These are phyloP conservation scores for Etheostoma perlongum DNA, from an alignment of 2,797 vertebrate species.

Conservation along the genomic window DNA sequence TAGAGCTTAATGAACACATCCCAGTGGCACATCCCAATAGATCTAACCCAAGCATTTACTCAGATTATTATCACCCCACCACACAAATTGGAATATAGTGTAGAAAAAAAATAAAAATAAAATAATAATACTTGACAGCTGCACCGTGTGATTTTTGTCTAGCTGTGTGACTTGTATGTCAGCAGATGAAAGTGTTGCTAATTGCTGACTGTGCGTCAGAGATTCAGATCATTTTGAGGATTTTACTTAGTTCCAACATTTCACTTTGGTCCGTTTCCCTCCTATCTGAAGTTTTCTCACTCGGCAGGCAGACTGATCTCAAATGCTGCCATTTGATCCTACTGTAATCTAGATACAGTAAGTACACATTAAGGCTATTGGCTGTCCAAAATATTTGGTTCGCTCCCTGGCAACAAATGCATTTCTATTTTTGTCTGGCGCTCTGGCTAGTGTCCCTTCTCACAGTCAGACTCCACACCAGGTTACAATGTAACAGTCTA, in stretches of 20 bases:
- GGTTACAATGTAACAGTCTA: conserved; percentile 37
- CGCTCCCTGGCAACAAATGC: conserved; percentile 74
- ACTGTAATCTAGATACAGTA: conserved; percentile 49
- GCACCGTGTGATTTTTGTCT: not conserved
- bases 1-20: too few species aligned
- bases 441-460: conserved; percentile 23
- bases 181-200: conserved; percentile 25
- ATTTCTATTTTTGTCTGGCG: conserved; percentile 67
- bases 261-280: not conserved
- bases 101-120: not conserved
- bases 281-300: conserved; percentile 1
- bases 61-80: not conserved
- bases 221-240: conserved; percentile 1
- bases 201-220: conserved; percentile 19
- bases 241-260: conserved; percentile 28
- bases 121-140: not conserved
- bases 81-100: not conserved
- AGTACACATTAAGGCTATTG: conserved; percentile 34
- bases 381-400: conserved; percentile 75
- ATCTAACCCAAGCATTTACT: not conserved
- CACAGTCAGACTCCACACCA: conserved; percentile 33
- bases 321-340: conserved; percentile 39
- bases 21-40: not conserved
- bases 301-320: not conserved
- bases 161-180: conserved; percentile 17